Conservation (phyloP, 2,888 invertebrate species). For the Venusia cambrica region DNA sequence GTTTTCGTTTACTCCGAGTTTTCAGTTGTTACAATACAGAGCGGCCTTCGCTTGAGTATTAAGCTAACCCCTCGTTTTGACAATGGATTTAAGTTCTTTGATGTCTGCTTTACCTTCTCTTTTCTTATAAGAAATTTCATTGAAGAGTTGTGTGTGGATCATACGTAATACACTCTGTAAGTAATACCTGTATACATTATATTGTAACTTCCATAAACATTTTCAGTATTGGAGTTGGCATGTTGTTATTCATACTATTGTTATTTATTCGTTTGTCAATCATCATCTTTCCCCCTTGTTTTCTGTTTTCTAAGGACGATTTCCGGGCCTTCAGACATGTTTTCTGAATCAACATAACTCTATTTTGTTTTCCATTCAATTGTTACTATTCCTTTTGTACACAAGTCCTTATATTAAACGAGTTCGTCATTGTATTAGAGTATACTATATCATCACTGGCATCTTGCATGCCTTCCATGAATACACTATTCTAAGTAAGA, state of each 20-base stretch:
- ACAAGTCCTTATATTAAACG: neutral
- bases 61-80: conserved; percentile 15
- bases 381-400: neutral
- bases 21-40: conserved; percentile 18
- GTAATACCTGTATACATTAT: neutral
- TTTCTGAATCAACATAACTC: conserved; percentile 1
- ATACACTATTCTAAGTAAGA: conserved; percentile 25
- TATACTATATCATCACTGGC: conserved; percentile 3
- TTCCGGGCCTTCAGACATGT: conserved; percentile 2
- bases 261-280: conserved; percentile 6
- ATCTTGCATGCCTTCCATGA: conserved; percentile 7
- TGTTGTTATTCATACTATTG: neutral
- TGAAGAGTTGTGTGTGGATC: conserved; percentile 8
- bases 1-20: conserved; percentile 16
- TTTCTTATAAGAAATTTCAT: conserved; percentile 18
- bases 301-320: neutral
- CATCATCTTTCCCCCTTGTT: neutral
- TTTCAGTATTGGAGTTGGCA: neutral
- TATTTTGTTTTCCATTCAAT: neutral
- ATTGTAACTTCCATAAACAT: neutral
- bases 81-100: conserved; percentile 14
- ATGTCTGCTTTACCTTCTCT: conserved; percentile 12
- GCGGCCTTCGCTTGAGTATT: conserved; percentile 9
- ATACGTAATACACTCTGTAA: conserved; percentile 16
- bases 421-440: conserved; percentile 1